A percentile compares a stretch with the other conserved stretches of the same genome.
These are phyloP conservation scores for Myathropa florea DNA, from an alignment of 2,888 invertebrate species.

Conservation along the genomic window DNA sequence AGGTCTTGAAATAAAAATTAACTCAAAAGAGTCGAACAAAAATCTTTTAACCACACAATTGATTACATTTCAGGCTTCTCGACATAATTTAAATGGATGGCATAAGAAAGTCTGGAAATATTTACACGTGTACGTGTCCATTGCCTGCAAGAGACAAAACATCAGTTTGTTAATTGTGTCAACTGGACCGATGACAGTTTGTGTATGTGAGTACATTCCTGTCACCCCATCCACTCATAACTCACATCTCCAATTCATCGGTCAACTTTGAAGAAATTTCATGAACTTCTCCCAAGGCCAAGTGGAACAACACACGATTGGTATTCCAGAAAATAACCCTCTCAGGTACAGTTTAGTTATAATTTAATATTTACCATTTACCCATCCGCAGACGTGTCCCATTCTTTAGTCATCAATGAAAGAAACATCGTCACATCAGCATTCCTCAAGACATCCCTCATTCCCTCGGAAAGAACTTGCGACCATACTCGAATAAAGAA, in stretches of 20 bases:
- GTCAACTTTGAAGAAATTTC: background rate
- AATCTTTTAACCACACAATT: no score
- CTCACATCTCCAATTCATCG: background rate
- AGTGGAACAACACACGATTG: background rate
- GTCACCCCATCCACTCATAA: no score
- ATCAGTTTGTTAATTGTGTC: no score
- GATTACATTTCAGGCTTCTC: no score
- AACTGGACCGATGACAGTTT: no score
- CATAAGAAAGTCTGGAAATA: no score
- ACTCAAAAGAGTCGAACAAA: no score
- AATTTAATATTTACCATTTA: constrained; percentile 1
- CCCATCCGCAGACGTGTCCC: constrained; percentile 14
- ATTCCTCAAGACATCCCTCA: background rate
- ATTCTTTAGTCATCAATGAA: background rate
- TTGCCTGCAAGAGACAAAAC: no score
- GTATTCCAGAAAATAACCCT: constrained; percentile 4
- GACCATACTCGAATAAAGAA: constrained; percentile 3
- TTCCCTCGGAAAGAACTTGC: background rate
- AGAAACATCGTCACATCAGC: background rate
- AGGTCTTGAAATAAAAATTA: no score
- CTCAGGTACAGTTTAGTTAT: background rate
- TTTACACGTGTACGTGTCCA: no score
- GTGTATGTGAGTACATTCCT: background rate
- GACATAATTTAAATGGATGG: no score
- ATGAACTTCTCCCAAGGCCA: background rate